A percentile compares a stretch with the other conserved stretches of the same genome.
Conservation (phyloP, 2,888 invertebrate species). For the Sinopyrophorus schimmeli region DNA sequence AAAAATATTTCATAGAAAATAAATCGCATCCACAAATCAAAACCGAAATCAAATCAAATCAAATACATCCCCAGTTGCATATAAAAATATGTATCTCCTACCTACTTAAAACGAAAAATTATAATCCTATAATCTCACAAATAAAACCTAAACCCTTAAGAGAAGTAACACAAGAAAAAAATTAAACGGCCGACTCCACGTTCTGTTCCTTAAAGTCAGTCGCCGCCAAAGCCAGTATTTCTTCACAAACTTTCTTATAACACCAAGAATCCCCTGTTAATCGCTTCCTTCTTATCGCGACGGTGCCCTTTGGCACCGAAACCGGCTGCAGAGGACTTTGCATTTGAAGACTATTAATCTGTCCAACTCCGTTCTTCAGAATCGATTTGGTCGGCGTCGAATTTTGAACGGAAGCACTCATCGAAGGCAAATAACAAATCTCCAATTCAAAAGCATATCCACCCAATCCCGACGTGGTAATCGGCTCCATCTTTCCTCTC, state of each 20-base stretch:
- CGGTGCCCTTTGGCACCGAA: slow-evolving; percentile 45
- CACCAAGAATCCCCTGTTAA: slow-evolving; percentile 79
- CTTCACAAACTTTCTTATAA: slow-evolving; percentile 78
- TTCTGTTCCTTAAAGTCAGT: slow-evolving; percentile 41
- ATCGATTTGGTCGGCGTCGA: slow-evolving; percentile 26
- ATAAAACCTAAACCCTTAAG: no score
- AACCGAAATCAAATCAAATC: no score
- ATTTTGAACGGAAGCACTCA: slow-evolving; percentile 35
- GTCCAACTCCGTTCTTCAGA: slow-evolving; percentile 25
- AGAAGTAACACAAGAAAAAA: no score
- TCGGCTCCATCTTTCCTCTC: slow-evolving; percentile 65
- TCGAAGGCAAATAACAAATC: slow-evolving; percentile 60
- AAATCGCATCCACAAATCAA: no score
- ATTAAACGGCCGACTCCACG: slow-evolving; percentile 45
- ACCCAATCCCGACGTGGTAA: slow-evolving; percentile 41
- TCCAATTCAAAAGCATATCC: slow-evolving; percentile 73
- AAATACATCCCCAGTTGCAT: no score
- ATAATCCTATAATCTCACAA: no score
- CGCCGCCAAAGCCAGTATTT: slow-evolving; percentile 63
- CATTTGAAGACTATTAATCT: no score
- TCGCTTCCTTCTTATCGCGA: slow-evolving; percentile 72
- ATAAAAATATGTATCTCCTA: no score
- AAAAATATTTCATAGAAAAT: no score
- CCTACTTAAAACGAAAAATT: no score
- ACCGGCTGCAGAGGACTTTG: no score